Percentiles rank a stretch among this genome's conserved stretches.
phyloP scores from a whole-genome alignment of 1,140 invertebrate genomes.

The Eueides isabella region DNA sequence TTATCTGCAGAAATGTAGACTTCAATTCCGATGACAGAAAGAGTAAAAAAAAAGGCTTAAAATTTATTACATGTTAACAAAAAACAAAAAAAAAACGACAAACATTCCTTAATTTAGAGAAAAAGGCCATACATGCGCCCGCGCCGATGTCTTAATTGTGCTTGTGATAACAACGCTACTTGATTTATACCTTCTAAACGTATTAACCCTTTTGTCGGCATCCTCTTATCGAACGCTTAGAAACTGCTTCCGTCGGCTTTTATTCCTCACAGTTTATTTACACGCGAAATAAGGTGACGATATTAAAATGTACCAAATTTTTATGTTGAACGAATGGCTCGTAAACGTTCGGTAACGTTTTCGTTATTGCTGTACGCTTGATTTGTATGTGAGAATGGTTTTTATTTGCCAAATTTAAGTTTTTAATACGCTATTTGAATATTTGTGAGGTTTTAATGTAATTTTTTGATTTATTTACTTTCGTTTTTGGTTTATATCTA shows the following conservation, averaged over 20 bases:
- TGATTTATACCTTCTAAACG: slow-evolving; percentile 67
- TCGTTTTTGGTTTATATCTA: not conserved
- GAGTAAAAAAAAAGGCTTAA: not conserved
- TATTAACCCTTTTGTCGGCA: slow-evolving; percentile 63
- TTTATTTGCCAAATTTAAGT: slow-evolving; percentile 6
- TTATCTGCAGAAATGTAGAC: not conserved
- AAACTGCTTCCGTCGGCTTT: slow-evolving; percentile 53
- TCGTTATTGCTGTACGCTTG: slow-evolving; percentile 19
- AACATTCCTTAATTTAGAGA: slow-evolving; percentile 54
- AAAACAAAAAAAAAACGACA: not conserved
- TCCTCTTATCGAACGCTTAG: slow-evolving; percentile 56
- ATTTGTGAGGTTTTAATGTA: not conserved
- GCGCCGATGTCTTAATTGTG: slow-evolving; percentile 66
- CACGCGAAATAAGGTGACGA: slow-evolving; percentile 24
- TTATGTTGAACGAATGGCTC: slow-evolving; percentile 9
- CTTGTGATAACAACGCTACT: slow-evolving; percentile 51
- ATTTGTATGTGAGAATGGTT: slow-evolving; percentile 16
- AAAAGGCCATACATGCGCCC: slow-evolving; percentile 44
- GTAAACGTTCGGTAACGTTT: slow-evolving; percentile 12
- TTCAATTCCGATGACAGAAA: not conserved
- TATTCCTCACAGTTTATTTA: slow-evolving; percentile 39
- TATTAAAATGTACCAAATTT: slow-evolving; percentile 13
- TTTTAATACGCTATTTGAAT: not conserved
- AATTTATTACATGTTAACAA: slow-evolving; percentile 12
- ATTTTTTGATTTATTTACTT: not conserved